phyloP scores from a whole-genome alignment of 1,140 invertebrate genomes.

The Lordiphosa collinella region DNA sequence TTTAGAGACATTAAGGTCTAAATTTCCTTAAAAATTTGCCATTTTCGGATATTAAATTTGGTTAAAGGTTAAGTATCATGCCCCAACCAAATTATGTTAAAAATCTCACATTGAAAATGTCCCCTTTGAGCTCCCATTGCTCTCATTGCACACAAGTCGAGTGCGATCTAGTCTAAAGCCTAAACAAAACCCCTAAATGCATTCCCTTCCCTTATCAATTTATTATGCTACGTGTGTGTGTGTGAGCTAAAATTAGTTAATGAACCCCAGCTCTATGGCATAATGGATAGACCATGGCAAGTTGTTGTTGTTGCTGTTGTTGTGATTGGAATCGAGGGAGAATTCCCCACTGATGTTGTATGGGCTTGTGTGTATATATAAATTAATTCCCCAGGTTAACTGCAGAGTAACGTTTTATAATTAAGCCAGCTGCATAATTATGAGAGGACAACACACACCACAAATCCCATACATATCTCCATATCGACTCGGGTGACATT shows the following conservation, averaged over 20 bases:
- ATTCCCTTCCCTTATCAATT: constrained; percentile 48
- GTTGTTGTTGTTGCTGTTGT: constrained; percentile 20
- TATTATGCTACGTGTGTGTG: constrained; percentile 53
- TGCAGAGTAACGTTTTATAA: constrained; percentile 74
- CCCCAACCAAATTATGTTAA: too few species aligned
- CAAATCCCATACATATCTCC: constrained; percentile 16
- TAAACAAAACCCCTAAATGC: constrained; percentile 3
- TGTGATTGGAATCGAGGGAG: constrained; percentile 1
- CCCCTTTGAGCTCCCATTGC: too few species aligned
- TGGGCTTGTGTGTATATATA: constrained; percentile 43
- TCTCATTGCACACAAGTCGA: too few species aligned
- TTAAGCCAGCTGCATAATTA: constrained; percentile 77
- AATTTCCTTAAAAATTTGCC: too few species aligned
- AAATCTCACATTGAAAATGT: too few species aligned
- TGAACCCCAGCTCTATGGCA: constrained; percentile 58
- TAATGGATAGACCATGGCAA: constrained; percentile 35
- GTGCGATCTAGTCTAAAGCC: neutral
- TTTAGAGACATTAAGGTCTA: too few species aligned
- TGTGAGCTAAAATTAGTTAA: constrained; percentile 71
- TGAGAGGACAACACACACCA: constrained; percentile 37
- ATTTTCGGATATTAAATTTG: too few species aligned
- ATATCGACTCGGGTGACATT: constrained; percentile 63
- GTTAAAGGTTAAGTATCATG: too few species aligned
- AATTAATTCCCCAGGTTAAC: constrained; percentile 76
- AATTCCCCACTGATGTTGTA: constrained; percentile 1